Evolutionary conservation across 2,888 invertebrate species (phyloP), one percentile per base, ranked within the genome.

Genomic region (Caenorhabditis sinica): DNA sequence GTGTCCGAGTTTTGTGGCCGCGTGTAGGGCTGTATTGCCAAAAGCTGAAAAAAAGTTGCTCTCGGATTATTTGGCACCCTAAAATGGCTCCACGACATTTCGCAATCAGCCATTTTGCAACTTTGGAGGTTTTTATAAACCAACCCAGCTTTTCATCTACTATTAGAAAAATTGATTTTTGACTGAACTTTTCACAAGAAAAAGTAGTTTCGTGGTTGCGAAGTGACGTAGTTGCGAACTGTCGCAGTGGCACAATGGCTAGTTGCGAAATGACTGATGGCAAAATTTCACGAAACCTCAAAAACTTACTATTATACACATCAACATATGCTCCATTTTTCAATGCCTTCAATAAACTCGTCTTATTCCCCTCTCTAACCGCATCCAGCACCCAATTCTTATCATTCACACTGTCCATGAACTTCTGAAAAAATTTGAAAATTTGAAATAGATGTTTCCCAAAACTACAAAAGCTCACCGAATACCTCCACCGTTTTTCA

Each of bases 11-110:
- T 25, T 36, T 3, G 74, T 17, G 0, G 51, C 53, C 5, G 11
- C 15, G 28, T 74, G 74, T 4, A 74, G 63, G 0, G 74, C 63
- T 25, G 74, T 74, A 63, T 74, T 74, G 0, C 76, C 76, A 28
- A 23, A 45, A 13, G 25, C 60, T 76, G 58, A 45, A 76, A 25
- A 36, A 36, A 9, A 36, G 23, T 53, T 4, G 20, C 9, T 20
- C n/a, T n/a, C n/a, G n/a, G n/a, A 20, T 36, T 40, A 40, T 13
- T 40, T 2, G 6, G 13, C 11, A 4, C 8, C 33, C 33, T 8
- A 33, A 33, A 33, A 4, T 33, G 33, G 33, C 4, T 6, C 4
- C 33, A 36, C 33, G 33, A 6, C 9, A 36, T 36, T 36, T 36
- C 40, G n/a, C n/a, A n/a, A n/a, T n/a, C n/a, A n/a, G n/a, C n/a